A percentile compares a stretch with the other conserved stretches of the same genome.
Conservation (phyloP, 1,140 invertebrate genomes). For the Drosophila trapezifrons region DNA sequence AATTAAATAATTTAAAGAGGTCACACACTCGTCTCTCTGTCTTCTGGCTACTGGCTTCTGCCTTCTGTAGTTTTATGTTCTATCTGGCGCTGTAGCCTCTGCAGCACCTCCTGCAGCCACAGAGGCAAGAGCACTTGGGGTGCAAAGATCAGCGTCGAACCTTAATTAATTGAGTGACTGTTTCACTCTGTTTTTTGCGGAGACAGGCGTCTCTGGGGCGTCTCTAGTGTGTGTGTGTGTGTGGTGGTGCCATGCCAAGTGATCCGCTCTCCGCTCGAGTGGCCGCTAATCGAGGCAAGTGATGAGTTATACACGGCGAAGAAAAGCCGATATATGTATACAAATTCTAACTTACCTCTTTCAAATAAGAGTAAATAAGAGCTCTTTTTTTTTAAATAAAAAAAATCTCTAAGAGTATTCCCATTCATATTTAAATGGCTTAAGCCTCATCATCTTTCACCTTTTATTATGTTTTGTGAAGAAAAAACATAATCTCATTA, state of each 20-base stretch:
- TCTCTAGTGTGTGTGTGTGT: constrained; percentile 24
- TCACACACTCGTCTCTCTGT: constrained; percentile 52
- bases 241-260: constrained; percentile 16
- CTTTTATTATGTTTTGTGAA: too few relatives aligned
- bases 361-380: too few relatives aligned
- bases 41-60: too few relatives aligned
- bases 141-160: constrained; percentile 79
- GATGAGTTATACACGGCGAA: constrained; percentile 16
- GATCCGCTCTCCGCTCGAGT: constrained; percentile 31
- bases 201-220: constrained; percentile 8
- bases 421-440: too few relatives aligned
- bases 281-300: constrained; percentile 50
- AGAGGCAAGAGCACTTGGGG: constrained; percentile 40
- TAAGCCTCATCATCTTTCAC: too few relatives aligned
- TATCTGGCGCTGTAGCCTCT: constrained; percentile 8
- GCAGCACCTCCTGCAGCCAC: constrained; percentile 23
- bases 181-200: constrained; percentile 11
- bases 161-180: constrained; percentile 79
- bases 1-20: constrained; percentile 84
- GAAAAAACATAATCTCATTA: too few relatives aligned
- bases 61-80: constrained; percentile 28
- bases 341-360: too few relatives aligned
- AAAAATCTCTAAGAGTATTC: too few relatives aligned
- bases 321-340: too few relatives aligned
- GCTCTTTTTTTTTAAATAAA: too few relatives aligned